These are phyloP conservation scores for Cromileptes altivelis DNA, from an alignment of 2,113 vertebrate genomes.

Conservation along the genomic window DNA sequence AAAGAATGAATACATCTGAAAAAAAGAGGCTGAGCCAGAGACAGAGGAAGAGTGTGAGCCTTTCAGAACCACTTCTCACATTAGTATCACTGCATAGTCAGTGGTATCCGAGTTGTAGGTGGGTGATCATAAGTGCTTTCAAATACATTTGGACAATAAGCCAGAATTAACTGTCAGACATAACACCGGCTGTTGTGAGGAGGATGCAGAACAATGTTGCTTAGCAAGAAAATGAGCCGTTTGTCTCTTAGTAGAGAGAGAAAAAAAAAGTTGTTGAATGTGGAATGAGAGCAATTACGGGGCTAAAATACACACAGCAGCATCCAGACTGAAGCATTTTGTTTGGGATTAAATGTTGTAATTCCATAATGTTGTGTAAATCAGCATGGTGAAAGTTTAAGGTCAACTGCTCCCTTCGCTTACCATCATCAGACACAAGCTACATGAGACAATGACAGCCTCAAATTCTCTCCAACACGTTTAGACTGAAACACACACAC, in stretches of 20 bases:
- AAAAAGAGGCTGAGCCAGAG: not conserved
- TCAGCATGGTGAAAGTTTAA: conserved; percentile 23
- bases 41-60: not conserved
- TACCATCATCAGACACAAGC: conserved; percentile 13
- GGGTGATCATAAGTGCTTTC: not conserved
- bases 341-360: conserved; percentile 24
- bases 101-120: not conserved
- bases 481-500: not conserved
- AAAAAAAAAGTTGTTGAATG: not conserved
- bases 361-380: not conserved
- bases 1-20: not conserved
- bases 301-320: not conserved
- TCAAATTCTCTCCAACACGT: not conserved
- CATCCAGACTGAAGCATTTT: conserved; percentile 2
- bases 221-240: conserved; percentile 5
- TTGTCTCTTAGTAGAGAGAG: not conserved
- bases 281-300: not conserved
- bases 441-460: conserved; percentile 6
- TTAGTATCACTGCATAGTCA: not conserved
- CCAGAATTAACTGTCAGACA: conserved; percentile 1
- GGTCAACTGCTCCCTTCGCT: conserved; percentile 26
- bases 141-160: conserved; percentile 4
- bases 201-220: conserved; percentile 26
- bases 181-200: not conserved
- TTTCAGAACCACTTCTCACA: conserved; percentile 4